Conservation (phyloP, 2,113 vertebrate species). For the Barnardius zonarius region DNA sequence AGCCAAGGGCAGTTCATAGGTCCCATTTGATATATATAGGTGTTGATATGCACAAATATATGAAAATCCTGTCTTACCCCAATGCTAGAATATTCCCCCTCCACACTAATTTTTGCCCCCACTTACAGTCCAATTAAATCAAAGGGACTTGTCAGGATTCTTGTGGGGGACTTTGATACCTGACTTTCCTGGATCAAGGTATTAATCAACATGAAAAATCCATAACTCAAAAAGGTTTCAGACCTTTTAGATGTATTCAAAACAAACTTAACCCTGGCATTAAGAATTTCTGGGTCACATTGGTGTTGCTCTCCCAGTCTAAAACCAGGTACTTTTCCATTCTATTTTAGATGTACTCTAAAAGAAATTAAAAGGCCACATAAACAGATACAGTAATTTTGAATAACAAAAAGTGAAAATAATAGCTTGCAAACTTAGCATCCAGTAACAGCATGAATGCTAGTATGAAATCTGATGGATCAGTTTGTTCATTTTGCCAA, state of each 20-base stretch:
- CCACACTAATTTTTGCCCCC: not conserved
- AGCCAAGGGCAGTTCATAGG: not conserved
- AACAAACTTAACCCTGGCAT: not conserved
- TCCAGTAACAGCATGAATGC: not conserved
- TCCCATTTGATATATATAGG: not conserved
- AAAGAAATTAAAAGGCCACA: not conserved
- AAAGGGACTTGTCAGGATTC: not conserved
- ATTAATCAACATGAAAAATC: not conserved
- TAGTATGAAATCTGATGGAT: not conserved
- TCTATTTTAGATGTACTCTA: not conserved
- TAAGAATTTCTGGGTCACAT: not conserved
- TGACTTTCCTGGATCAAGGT: not conserved
- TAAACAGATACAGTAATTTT: not conserved
- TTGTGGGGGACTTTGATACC: not conserved
- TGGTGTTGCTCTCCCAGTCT: not conserved
- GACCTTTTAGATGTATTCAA: not conserved
- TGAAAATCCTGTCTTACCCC: not conserved
- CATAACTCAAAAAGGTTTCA: not conserved
- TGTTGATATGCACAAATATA: not conserved
- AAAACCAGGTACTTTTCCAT: not conserved
- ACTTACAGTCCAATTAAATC: not conserved
- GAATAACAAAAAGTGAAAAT: not conserved
- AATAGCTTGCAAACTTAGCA: not conserved
- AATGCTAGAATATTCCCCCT: not conserved
- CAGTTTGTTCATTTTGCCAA: constrained; percentile 34